A percentile compares a stretch with the other conserved stretches of the same genome.
phyloP scores from a whole-genome alignment of 2,113 vertebrate genomes.

The Lophura nycthemera region DNA sequence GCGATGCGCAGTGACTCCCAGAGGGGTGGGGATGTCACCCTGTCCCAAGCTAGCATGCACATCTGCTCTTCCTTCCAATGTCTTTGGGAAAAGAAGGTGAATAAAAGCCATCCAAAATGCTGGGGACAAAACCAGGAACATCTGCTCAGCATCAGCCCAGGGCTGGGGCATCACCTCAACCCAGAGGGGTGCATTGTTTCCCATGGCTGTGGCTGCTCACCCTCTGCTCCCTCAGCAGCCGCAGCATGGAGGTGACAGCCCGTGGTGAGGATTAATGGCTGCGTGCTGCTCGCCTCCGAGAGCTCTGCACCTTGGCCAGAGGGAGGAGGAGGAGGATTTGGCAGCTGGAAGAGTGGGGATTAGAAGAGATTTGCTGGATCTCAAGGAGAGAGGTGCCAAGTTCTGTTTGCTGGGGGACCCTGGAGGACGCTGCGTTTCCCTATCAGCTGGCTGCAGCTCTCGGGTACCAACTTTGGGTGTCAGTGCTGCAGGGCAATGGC shows the following conservation, averaged over 20 bases:
- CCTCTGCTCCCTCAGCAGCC: rapidly evolving
- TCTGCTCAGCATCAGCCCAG: neutral
- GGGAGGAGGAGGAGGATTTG: neutral
- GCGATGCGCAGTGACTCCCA: neutral
- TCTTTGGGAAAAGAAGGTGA: neutral
- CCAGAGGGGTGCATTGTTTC: neutral
- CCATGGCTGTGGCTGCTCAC: rapidly evolving
- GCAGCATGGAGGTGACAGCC: rapidly evolving
- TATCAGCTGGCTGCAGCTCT: neutral
- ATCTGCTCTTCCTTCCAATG: no score
- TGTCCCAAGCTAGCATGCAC: neutral
- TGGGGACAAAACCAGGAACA: rapidly evolving
- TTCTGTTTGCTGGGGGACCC: neutral
- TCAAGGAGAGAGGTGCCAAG: constrained; percentile 39
- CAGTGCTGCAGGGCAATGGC: neutral
- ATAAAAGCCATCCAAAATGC: neutral
- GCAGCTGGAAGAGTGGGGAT: constrained; percentile 13
- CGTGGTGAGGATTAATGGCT: neutral
- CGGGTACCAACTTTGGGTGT: neutral
- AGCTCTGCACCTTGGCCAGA: constrained; percentile 14
- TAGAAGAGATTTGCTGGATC: constrained; percentile 56
- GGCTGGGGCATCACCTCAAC: rapidly evolving
- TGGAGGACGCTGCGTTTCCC: neutral
- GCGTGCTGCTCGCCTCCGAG: neutral
- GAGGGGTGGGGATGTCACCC: neutral